Evolutionary conservation across 2,888 invertebrate genomes (phyloP).

Genomic region (Caenorhabditis afra): DNA sequence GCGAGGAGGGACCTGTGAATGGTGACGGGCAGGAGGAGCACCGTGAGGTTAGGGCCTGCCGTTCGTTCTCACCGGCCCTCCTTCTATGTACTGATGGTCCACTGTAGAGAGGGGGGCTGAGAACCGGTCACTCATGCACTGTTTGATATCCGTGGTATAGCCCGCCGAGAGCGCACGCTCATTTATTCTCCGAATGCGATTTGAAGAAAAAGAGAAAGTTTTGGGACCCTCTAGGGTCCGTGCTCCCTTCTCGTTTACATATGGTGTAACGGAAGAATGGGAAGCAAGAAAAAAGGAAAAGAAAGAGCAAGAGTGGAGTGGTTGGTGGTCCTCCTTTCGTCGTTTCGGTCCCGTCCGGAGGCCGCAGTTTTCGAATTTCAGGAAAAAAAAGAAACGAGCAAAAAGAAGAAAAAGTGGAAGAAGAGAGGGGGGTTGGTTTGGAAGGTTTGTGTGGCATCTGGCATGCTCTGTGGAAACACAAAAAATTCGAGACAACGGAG

Average conservation of each 20-base stretch:
- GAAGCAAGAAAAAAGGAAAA: constrained; percentile 16
- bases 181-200: constrained; percentile 1
- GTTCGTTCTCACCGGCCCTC: too few relatives aligned
- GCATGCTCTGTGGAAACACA: constrained; percentile 35
- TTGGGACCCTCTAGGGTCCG: constrained; percentile 14
- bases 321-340: constrained; percentile 25
- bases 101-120: background rate
- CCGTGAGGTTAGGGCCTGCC: too few relatives aligned
- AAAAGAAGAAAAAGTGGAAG: constrained; percentile 8
- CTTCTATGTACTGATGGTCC: constrained; percentile 3
- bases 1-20: too few relatives aligned
- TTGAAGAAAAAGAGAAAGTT: constrained; percentile 15
- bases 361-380: too few relatives aligned
- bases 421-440: constrained; percentile 4
- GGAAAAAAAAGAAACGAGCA: background rate
- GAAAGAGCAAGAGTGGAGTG: constrained; percentile 22
- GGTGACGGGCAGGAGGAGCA: too few relatives aligned
- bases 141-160: constrained; percentile 14
- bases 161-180: background rate
- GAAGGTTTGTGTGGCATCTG: constrained; percentile 43
- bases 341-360: background rate
- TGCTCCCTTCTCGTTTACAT: constrained; percentile 49
- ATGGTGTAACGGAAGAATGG: constrained; percentile 33
- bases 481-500: constrained; percentile 40
- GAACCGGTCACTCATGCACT: constrained; percentile 44